A percentile compares a stretch with the other conserved stretches of the same genome.
Evolutionary conservation across 1,140 invertebrate genomes (phyloP).

Genomic region (Drosophila tsacasi): DNA sequence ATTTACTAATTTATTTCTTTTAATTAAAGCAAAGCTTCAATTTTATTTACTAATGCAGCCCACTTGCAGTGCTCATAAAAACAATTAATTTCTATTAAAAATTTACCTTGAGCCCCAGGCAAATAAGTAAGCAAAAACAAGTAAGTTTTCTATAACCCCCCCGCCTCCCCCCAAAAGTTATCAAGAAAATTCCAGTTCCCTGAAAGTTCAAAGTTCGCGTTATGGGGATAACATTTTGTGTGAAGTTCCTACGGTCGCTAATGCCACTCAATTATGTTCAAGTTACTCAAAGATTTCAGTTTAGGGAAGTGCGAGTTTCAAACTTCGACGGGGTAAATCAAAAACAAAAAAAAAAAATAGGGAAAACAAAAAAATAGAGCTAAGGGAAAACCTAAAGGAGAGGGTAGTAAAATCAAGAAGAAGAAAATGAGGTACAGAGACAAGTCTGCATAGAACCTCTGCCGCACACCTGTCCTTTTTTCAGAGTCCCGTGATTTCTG

Average conservation of each 20-base stretch:
- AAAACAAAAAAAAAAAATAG: neutral
- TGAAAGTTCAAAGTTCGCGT: conserved; percentile 25
- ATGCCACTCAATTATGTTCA: conserved; percentile 40
- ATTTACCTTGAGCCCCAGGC: neutral
- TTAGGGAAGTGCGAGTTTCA: conserved; percentile 21
- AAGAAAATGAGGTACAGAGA: neutral
- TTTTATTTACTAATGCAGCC: neutral
- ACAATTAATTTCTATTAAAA: conserved; percentile 36
- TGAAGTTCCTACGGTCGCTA: conserved; percentile 29
- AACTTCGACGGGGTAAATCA: conserved; percentile 4
- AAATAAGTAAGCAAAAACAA: neutral
- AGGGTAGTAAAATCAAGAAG: neutral
- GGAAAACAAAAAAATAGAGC: neutral
- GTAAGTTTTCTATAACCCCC: neutral
- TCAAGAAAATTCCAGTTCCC: conserved; percentile 1
- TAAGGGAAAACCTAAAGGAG: neutral
- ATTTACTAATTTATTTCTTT: neutral
- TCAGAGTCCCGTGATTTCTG: neutral
- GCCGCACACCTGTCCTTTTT: conserved; percentile 14
- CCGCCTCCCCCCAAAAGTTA: conserved; percentile 3
- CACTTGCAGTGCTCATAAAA: neutral
- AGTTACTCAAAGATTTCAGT: conserved; percentile 25
- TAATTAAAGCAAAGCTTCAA: neutral
- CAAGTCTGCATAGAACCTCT: conserved; percentile 3
- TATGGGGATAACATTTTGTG: conserved; percentile 30